A percentile compares a stretch with the other conserved stretches of the same genome.
Evolutionary conservation across 2,113 vertebrate species (phyloP).

Genomic region (Rafetus swinhoei): DNA sequence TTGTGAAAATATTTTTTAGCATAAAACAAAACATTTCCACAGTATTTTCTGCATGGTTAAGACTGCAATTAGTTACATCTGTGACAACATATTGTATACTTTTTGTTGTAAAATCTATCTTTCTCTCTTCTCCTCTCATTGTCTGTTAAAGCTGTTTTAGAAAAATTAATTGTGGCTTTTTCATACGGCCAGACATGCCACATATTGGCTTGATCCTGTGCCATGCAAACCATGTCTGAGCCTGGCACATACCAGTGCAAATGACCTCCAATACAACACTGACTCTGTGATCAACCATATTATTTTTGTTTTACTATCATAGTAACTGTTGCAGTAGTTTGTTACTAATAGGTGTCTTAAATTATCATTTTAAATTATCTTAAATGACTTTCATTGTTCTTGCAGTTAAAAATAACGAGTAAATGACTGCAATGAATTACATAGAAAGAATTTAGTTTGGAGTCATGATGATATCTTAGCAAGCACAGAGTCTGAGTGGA

Average conservation of each 20-base stretch:
- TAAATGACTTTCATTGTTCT: not conserved
- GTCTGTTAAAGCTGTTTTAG: not conserved
- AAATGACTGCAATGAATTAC: not conserved
- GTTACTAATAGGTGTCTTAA: not conserved
- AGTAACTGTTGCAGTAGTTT: not conserved
- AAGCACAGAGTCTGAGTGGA: not conserved
- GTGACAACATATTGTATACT: not conserved
- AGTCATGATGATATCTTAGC: not conserved
- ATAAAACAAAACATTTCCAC: not conserved
- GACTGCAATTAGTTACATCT: not conserved
- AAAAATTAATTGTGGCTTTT: not conserved
- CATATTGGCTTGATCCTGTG: fast-evolving
- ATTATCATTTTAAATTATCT: not conserved
- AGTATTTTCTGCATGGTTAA: not conserved
- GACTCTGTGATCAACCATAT: not conserved
- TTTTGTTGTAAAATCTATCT: not conserved
- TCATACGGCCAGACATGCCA: not conserved
- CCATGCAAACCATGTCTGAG: not conserved
- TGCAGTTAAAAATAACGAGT: not conserved
- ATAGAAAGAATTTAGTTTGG: not conserved
- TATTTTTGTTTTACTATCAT: not conserved
- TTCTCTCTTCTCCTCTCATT: not conserved
- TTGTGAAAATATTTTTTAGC: not conserved
- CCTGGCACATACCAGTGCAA: not conserved
- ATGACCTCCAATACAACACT: not conserved